Conservation (phyloP, 2,113 vertebrate genomes). For the Hassar affinis region DNA sequence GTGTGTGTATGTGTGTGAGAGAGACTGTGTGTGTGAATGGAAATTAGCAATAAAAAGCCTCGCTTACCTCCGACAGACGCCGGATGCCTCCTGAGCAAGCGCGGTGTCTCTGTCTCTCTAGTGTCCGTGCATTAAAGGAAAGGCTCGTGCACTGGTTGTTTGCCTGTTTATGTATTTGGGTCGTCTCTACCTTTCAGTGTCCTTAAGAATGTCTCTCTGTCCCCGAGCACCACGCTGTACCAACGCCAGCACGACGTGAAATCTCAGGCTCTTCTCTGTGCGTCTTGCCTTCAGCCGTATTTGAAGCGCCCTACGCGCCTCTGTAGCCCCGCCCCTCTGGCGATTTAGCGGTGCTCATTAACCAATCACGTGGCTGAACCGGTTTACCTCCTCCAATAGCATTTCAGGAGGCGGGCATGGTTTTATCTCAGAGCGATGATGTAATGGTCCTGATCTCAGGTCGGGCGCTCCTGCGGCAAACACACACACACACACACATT, state of each 20-base stretch:
- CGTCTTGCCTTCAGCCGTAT: slow-evolving; percentile 38
- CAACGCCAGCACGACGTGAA: not conserved
- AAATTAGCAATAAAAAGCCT: slow-evolving; percentile 41
- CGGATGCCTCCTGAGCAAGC: slow-evolving; percentile 43
- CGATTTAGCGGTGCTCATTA: slow-evolving; percentile 29
- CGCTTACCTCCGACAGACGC: slow-evolving; percentile 55
- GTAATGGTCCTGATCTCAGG: slow-evolving; percentile 36
- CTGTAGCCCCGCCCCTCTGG: slow-evolving; percentile 48
- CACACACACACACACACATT: not conserved
- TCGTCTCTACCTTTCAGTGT: not conserved
- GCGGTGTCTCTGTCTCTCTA: not conserved
- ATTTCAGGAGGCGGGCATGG: slow-evolving; percentile 25
- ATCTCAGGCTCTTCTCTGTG: slow-evolving; percentile 15
- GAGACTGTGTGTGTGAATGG: not conserved
- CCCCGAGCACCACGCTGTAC: not conserved
- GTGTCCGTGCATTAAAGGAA: not conserved
- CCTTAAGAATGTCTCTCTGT: not conserved
- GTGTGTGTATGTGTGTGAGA: slow-evolving; percentile 3
- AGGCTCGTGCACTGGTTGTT: not conserved
- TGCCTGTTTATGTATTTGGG: not conserved
- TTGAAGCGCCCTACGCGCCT: slow-evolving; percentile 56
- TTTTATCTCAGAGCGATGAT: slow-evolving; percentile 30
- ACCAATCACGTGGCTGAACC: slow-evolving; percentile 46
- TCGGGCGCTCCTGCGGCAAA: slow-evolving; percentile 30
- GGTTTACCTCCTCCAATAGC: slow-evolving; percentile 49